Base-by-base conservation (phyloP, 2,113 vertebrate species). In the Toxotes jaculatrix region DNA sequence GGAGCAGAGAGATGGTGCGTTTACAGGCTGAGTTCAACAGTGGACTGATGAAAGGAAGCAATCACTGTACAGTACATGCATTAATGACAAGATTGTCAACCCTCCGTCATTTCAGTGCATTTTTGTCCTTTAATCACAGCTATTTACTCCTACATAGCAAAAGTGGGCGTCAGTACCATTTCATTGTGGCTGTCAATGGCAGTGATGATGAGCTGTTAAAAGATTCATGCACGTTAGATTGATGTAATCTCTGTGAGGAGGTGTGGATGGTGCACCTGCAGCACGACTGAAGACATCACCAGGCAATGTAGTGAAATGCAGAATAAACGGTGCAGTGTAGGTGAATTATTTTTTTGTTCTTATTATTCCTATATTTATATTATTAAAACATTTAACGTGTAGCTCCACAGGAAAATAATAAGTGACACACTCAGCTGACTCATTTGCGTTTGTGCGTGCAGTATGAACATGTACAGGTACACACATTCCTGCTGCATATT, bases 1-100 rank as follows among this genome's bases (percentile, higher is more conserved):
- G 13, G 36, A 80, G 56, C 38, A 1, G 51, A 72, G 68, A 59
- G 34, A 32, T 51, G 53, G 43, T 27, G 77, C 75, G 65, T 84
- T 78, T 60, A 63, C 42, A 42, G 60, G 73, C 70, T 8, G 17
- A 38, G 49, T 76, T 82, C 59, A 34, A 75, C 75, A 51, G 64
- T 32, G 42, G 34, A 1, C 78, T 73, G 87, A 91, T 91, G 87
- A 91, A 91, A 86, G 69, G 78, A 70, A 57, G 88, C 79, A 88
- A 88, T 90, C 91, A 84, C 56, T 0, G 43, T 51, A 43, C 69
- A 68, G 63, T 49, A 11, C 55, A 61, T 49, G 76, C 79, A 74
- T 88, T 86, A 78, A 84, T 72, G 76, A 68, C 56, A 19, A 51
- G 75, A 75, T 32, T 73, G 67, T 77, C 47, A 45, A 72, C n/a